phyloP scores from a whole-genome alignment of 1,140 invertebrate species.

The Archegozetes longisetosus region DNA sequence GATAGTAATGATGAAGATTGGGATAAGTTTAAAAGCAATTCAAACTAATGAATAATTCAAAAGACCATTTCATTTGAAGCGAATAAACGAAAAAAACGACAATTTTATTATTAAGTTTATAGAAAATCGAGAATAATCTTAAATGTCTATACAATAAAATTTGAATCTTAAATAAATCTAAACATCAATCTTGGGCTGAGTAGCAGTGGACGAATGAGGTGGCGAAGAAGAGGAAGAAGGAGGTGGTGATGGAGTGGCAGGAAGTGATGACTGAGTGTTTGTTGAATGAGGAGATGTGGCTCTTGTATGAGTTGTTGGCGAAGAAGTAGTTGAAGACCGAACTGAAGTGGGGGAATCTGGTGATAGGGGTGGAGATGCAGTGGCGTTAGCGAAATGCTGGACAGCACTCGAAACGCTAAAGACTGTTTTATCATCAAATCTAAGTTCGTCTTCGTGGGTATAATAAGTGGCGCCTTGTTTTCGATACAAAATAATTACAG shows the following conservation, averaged over 20 bases:
- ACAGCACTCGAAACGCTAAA: slow-evolving; percentile 5
- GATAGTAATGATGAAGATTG: no score
- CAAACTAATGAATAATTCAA: no score
- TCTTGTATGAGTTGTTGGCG: not conserved
- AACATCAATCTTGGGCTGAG: not conserved
- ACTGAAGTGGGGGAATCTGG: not conserved
- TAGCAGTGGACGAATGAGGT: not conserved
- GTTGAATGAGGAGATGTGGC: not conserved
- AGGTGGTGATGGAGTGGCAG: not conserved
- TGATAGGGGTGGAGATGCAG: slow-evolving; percentile 4
- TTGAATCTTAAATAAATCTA: no score
- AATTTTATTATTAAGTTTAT: no score
- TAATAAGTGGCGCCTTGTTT: slow-evolving; percentile 50
- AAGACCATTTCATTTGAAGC: no score
- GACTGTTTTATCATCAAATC: not conserved
- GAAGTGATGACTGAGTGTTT: not conserved
- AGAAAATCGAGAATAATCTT: no score
- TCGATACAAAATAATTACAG: slow-evolving; percentile 30
- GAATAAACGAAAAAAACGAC: no score
- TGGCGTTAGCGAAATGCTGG: slow-evolving; percentile 5
- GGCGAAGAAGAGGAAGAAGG: not conserved
- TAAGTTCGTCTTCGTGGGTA: slow-evolving; percentile 45
- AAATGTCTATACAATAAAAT: no score
- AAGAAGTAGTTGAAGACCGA: not conserved
- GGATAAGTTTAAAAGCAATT: no score